Evolutionary conservation across 2,888 invertebrate species (phyloP), one percentile per base, ranked within the genome.

Genomic region (Spatulosminthurus flaviceps): DNA sequence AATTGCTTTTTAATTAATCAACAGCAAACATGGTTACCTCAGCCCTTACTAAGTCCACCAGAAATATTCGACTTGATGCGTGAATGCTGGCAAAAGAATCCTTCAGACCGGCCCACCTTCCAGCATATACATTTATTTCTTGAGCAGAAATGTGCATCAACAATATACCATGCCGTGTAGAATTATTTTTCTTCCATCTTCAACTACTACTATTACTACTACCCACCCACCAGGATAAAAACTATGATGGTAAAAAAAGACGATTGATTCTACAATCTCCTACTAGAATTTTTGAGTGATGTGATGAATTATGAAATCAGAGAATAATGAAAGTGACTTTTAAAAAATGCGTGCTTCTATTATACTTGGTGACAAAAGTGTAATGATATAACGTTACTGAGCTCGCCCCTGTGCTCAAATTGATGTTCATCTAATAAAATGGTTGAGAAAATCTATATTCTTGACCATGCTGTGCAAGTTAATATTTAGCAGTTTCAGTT

Each of bases 21-120:
- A 79, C 34, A 86, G 78, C 83, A 89, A 89, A 88, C 89, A 73
- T 87, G 92, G 83, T 91, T 93, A 89, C 93, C 93, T 85, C 91
- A 92, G 86, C 94, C 94, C 64, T 90, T 91, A 75, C 91, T 93
- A 81, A 94, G 94, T 87, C 92, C 94, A 19, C 89, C 91, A 22
- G 92, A 92, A 85, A 91, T 94, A 71, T 94, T 94, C 88, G 91
- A 92, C 83, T 89, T 94, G 83, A 92, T 94, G 92, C 90, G 91
- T 86, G 91, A 91, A 86, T 94, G 92, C 86, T 92, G 91, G 91
- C 89, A 89, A 85, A 88, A 91, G 84, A 91, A 91, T 86, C 91
- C 91, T 84, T 87, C 88, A 51, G 87, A 89, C 75, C 88, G 92
- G 84, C 91, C 91, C 64, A 90, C 90, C 22, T 91, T 92, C 87